These are phyloP conservation scores for Passer domesticus DNA, from an alignment of 2,113 vertebrate genomes.

Conservation along the genomic window DNA sequence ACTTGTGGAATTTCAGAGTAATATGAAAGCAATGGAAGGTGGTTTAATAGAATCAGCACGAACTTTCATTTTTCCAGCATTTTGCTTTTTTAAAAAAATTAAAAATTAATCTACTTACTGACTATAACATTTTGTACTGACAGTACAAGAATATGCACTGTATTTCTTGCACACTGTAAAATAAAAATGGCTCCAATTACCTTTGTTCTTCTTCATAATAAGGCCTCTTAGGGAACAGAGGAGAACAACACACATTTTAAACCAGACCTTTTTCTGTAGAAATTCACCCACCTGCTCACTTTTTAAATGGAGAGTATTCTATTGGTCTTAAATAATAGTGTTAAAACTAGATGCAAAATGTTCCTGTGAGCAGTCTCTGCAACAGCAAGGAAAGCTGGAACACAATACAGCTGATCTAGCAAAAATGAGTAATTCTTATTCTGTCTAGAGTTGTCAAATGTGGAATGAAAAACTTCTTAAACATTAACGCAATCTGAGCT, in stretches of 20 bases:
- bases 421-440: background rate
- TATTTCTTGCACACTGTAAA: background rate
- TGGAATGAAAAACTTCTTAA: background rate
- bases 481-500: background rate
- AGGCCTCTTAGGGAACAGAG: background rate
- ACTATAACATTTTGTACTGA: background rate
- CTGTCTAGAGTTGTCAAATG: background rate
- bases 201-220: fast-evolving
- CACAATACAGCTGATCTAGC: background rate
- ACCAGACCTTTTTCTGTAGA: background rate
- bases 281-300: background rate
- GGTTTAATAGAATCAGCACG: background rate
- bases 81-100: background rate
- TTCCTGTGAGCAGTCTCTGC: background rate
- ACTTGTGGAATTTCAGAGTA: background rate
- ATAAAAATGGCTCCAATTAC: background rate
- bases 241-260: background rate
- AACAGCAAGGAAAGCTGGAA: background rate
- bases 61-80: background rate
- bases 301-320: background rate
- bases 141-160: background rate
- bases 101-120: background rate
- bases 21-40: background rate
- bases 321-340: background rate
- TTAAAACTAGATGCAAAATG: background rate